phyloP scores from a whole-genome alignment of 2,113 vertebrate genomes.

The Progne subis region DNA sequence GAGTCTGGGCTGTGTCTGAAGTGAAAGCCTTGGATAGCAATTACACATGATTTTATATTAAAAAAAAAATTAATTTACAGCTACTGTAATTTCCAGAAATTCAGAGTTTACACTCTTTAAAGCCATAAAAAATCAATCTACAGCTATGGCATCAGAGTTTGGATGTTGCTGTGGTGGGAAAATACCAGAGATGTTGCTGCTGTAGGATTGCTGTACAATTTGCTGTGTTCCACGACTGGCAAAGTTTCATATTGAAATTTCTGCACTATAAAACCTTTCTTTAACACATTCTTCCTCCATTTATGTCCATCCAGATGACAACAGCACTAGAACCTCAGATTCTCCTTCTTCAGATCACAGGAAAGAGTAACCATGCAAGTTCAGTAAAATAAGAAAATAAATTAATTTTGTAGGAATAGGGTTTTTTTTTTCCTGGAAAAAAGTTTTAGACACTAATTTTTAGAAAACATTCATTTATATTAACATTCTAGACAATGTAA shows the following conservation, averaged over 20 bases:
- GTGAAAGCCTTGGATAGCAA: not conserved
- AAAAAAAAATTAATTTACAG: not conserved
- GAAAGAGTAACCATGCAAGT: not conserved
- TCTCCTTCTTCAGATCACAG: not conserved
- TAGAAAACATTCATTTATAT: not conserved
- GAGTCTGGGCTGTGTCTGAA: not conserved
- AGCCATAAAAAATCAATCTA: conserved; percentile 19
- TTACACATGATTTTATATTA: not conserved
- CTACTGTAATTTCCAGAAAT: not conserved
- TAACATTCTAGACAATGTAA: not conserved
- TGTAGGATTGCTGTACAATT: not conserved
- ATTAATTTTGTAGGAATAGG: not conserved
- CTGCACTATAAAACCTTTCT: not conserved
- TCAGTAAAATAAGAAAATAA: not conserved
- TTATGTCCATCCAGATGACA: not conserved
- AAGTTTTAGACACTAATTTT: not conserved
- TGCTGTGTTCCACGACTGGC: not conserved
- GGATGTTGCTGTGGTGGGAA: not conserved
- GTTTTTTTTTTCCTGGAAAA: not conserved
- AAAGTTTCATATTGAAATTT: not conserved
- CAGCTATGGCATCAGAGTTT: not conserved
- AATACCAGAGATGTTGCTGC: not conserved
- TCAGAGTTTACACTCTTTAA: not conserved
- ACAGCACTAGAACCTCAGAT: not conserved
- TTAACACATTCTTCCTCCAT: not conserved